Evolutionary conservation across 2,113 vertebrate species (phyloP), one percentile per base, ranked within the genome.

Genomic region (Murina feae): DNA sequence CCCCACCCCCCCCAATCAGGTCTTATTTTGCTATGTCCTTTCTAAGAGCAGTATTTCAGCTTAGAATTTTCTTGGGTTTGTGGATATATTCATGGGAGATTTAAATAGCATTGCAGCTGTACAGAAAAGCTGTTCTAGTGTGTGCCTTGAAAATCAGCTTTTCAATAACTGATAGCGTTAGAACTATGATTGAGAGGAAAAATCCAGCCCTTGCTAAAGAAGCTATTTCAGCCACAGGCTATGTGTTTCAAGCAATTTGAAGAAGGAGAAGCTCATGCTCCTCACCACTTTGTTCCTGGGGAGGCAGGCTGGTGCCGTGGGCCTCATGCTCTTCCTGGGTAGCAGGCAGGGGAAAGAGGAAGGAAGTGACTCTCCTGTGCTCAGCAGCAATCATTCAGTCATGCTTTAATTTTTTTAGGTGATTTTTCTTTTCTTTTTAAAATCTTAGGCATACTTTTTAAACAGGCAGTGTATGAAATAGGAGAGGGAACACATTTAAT

Each of bases 51-150:
- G 30, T 86, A 96, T 97, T 97, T 97, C 86, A 83, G 95, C 65
- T 96, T 93, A 93, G 86, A 93, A 88, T 97, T 96, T 96, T 97
- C 96, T 97, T 97, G 95, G 93, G 42, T 94, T 97, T 97, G 86
- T 97, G 81, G 93, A 71, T 90, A 97, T 96, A 97, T 96, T 97
- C 96, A 97, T 90, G 94, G 94, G 94, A 91, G 97, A 96, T 97
- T 97, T 97, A 97, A 97, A 97, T 97, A 97, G 97, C 96, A 96
- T 71, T 97, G 96, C 97, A 97, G 97, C 97, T 97, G 97, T 97
- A 97, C 95, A 93, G 96, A 95, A 97, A 97, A 97, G 95, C 97
- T 97, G 97, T 97, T 97, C 96, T 86, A 37, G 86, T 96, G 89
- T 97, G 91, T 97, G 95, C 95, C 96, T 95, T 97, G 95, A 96